A percentile compares a stretch with the other conserved stretches of the same genome.
phyloP scores from a whole-genome alignment of 2,797 vertebrate species.

The Centroberyx gerrardi region DNA sequence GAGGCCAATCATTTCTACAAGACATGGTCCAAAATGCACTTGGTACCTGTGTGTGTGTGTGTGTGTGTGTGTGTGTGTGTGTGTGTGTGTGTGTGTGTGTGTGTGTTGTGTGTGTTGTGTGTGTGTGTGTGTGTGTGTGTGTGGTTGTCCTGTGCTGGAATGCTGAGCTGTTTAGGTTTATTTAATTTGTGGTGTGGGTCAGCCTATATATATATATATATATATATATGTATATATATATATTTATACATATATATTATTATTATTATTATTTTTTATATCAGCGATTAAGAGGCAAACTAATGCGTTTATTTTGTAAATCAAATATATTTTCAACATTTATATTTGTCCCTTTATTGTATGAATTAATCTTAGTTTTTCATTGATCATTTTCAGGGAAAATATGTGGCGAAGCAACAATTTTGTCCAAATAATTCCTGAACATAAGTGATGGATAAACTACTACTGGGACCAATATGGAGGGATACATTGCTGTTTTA shows the following conservation, averaged over 20 bases:
- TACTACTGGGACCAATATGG: no score
- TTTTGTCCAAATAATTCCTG: no score
- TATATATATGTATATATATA: no score
- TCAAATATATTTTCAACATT: neutral
- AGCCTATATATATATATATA: no score
- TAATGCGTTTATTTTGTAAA: neutral
- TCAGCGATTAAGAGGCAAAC: neutral
- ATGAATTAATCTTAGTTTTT: no score
- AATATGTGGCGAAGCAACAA: no score
- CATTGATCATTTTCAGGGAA: no score
- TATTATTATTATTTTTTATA: neutral
- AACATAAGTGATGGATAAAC: no score
- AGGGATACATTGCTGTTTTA: no score
- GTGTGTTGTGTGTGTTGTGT: neutral
- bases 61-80: no score
- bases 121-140: neutral
- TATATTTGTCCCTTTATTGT: no score
- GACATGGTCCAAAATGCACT: neutral
- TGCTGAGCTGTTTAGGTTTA: neutral
- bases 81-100: neutral
- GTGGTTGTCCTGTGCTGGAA: neutral
- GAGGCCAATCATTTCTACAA: constrained; percentile 7
- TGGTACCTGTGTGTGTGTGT: neutral
- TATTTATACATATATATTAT: no score
- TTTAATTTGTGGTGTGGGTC: neutral